Evolutionary conservation across 2,113 vertebrate species (phyloP).

Genomic region (Pangasianodon hypophthalmus): DNA sequence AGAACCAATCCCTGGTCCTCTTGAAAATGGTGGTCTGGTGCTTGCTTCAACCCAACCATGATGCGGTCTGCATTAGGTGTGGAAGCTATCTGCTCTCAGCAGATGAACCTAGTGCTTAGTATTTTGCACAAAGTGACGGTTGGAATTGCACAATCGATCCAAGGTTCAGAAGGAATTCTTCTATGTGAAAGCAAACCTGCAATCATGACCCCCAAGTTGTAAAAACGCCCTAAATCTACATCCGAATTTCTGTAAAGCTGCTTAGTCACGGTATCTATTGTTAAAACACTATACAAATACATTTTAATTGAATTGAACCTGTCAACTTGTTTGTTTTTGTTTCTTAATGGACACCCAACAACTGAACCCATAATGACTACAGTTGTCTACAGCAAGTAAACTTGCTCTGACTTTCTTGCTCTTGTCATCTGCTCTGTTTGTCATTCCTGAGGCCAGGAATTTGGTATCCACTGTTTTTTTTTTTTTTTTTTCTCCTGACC

Average conservation of each 20-base stretch:
- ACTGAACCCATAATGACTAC: neutral
- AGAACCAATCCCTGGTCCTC: too few species aligned
- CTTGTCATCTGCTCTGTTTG: neutral
- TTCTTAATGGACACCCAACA: neutral
- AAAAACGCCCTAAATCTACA: neutral
- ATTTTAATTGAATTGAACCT: neutral
- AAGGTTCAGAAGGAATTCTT: neutral
- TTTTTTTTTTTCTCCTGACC: neutral
- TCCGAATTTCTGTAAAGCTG: neutral
- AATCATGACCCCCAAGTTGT: neutral
- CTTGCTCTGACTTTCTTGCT: neutral
- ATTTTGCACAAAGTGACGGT: neutral
- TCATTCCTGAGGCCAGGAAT: conserved; percentile 11
- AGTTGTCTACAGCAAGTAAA: neutral
- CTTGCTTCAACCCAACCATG: neutral
- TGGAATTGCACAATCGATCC: neutral
- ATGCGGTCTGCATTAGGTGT: neutral
- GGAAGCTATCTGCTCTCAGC: neutral
- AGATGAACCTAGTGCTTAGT: neutral
- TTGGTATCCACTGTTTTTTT: neutral
- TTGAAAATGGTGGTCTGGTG: neutral
- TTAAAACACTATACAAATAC: neutral
- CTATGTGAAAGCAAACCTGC: neutral
- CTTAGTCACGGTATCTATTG: neutral
- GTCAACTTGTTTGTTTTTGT: neutral